Conservation (phyloP, 2,113 vertebrate genomes). For the Eurypyga helias region DNA sequence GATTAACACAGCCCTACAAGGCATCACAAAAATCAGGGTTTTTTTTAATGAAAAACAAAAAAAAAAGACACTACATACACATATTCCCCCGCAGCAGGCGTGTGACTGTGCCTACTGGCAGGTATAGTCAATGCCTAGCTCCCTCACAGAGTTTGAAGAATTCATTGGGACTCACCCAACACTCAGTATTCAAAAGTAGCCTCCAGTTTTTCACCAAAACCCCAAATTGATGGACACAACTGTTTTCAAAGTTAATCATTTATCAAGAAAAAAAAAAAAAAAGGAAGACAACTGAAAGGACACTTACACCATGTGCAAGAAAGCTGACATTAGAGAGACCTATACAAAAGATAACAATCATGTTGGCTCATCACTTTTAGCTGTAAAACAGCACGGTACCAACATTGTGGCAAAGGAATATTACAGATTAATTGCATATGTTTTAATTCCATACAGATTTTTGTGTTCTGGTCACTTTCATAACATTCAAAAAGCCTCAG, state of each 20-base stretch:
- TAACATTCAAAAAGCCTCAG: neutral
- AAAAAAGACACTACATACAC: accelerated
- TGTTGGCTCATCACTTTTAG: neutral
- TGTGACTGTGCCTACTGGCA: neutral
- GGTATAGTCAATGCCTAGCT: neutral
- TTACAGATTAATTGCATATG: neutral
- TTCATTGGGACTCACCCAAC: neutral
- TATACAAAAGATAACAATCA: neutral
- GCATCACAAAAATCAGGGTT: neutral
- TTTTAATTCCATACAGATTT: neutral
- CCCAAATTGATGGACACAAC: neutral
- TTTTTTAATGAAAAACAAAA: neutral
- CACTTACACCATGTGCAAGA: neutral
- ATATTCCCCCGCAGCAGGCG: neutral
- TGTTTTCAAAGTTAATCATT: neutral
- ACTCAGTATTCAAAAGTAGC: neutral
- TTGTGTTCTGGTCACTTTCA: neutral
- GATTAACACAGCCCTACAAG: neutral
- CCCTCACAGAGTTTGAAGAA: neutral
- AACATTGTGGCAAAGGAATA: neutral
- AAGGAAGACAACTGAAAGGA: neutral
- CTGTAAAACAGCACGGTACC: neutral
- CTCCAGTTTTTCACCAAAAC: neutral
- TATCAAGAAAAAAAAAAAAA: neutral
- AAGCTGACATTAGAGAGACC: neutral